Evolutionary conservation across 2,888 invertebrate genomes (phyloP).

Genomic region (Athalia cordata): DNA sequence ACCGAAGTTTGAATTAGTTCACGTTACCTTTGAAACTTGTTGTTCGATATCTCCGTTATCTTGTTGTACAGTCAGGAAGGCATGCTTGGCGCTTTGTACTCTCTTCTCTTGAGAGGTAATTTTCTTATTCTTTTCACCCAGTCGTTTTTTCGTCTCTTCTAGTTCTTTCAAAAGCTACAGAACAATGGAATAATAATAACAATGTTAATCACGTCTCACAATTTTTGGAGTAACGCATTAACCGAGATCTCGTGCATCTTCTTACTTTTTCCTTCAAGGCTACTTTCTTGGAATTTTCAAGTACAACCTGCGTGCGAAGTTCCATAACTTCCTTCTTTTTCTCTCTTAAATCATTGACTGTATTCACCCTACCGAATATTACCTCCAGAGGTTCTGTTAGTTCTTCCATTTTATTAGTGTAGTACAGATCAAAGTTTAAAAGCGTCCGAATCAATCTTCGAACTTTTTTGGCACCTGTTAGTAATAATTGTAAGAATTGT

Average conservation of each 20-base stretch:
- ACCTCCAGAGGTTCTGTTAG: slow-evolving; percentile 52
- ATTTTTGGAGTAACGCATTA: too few species aligned
- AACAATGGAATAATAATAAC: slow-evolving; percentile 15
- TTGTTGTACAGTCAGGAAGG: slow-evolving; percentile 49
- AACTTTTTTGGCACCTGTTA: slow-evolving; percentile 64
- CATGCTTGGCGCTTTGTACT: slow-evolving; percentile 47
- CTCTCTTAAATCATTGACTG: slow-evolving; percentile 48
- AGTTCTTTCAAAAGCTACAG: slow-evolving; percentile 53
- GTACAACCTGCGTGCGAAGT: slow-evolving; percentile 50
- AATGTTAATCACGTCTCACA: neutral
- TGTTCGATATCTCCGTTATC: slow-evolving; percentile 47
- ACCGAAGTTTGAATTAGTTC: neutral
- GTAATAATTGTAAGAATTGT: slow-evolving; percentile 48
- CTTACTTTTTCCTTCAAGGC: slow-evolving; percentile 54
- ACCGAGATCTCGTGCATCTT: neutral
- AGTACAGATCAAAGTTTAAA: slow-evolving; percentile 61
- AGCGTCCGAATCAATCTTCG: slow-evolving; percentile 57
- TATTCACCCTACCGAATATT: slow-evolving; percentile 47
- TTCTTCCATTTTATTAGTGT: slow-evolving; percentile 49
- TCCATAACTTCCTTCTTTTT: slow-evolving; percentile 49
- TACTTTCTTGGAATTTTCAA: slow-evolving; percentile 52
- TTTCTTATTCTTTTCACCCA: slow-evolving; percentile 47
- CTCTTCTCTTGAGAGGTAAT: slow-evolving; percentile 35
- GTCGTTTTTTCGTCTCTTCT: slow-evolving; percentile 42
- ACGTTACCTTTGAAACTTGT: slow-evolving; percentile 53